Conservation (phyloP, 2,888 invertebrate genomes). For the Aproaerema taeniolella region DNA sequence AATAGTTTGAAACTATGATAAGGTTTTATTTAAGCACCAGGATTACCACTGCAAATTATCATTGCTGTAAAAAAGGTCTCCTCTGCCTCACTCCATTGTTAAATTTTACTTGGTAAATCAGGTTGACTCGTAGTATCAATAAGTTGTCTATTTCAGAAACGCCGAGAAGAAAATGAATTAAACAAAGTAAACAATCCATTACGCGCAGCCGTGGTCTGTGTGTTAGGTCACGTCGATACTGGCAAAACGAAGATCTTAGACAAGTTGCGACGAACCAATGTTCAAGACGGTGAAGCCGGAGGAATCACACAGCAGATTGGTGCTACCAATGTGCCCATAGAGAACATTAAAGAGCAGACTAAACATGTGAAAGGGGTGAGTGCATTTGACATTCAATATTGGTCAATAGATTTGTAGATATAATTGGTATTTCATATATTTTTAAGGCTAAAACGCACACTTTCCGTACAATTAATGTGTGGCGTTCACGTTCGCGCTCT, state of each 20-base stretch:
- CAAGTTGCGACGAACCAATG: slow-evolving; percentile 92
- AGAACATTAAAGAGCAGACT: slow-evolving; percentile 96
- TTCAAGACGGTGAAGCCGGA: slow-evolving; percentile 97
- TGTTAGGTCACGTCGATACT: slow-evolving; percentile 99
- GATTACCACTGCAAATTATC: too few species aligned
- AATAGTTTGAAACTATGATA: too few species aligned
- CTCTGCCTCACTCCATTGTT: too few species aligned
- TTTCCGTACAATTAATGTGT: too few species aligned
- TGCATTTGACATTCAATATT: slow-evolving; percentile 24
- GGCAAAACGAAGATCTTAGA: slow-evolving; percentile 99
- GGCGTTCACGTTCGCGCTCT: too few species aligned
- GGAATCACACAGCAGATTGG: slow-evolving; percentile 99
- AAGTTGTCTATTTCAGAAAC: slow-evolving; percentile 64
- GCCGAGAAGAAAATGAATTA: slow-evolving; percentile 65
- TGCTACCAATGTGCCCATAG: slow-evolving; percentile 98
- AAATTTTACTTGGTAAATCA: not conserved
- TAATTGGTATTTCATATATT: too few species aligned
- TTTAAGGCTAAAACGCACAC: too few species aligned
- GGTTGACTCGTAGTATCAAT: not conserved
- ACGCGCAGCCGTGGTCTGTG: slow-evolving; percentile 98
- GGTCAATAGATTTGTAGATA: not conserved
- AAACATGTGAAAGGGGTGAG: slow-evolving; percentile 94
- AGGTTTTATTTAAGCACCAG: too few species aligned
- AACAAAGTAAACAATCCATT: slow-evolving; percentile 74
- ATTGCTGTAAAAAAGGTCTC: too few species aligned